phyloP scores from a whole-genome alignment of 2,888 invertebrate species.

The Eupithecia centaureata region DNA sequence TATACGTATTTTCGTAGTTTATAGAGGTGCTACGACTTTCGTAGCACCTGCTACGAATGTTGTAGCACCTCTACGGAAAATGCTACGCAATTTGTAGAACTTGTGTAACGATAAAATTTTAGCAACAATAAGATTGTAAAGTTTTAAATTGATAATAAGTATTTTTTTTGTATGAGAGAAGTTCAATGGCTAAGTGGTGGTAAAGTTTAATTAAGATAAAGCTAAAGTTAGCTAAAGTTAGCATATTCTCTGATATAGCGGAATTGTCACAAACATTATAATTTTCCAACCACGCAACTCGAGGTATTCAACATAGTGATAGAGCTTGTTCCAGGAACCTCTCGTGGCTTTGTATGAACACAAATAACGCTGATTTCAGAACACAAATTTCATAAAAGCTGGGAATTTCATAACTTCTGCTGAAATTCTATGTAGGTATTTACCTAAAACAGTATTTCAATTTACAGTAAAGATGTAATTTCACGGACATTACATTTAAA shows the following conservation, averaged over 20 bases:
- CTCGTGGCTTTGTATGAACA: background rate
- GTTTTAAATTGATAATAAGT: too few relatives aligned
- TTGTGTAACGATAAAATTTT: background rate
- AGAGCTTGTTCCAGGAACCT: background rate
- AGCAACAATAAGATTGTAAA: background rate
- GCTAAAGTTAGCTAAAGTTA: too few relatives aligned
- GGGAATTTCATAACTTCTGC: background rate
- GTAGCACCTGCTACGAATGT: background rate
- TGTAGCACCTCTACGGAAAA: background rate
- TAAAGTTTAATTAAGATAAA: too few relatives aligned
- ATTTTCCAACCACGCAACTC: background rate
- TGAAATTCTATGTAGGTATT: background rate
- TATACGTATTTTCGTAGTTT: background rate
- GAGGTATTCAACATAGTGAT: background rate
- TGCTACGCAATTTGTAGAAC: background rate
- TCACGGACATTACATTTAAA: too few relatives aligned
- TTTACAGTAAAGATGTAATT: background rate
- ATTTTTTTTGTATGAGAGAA: background rate
- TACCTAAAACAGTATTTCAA: background rate
- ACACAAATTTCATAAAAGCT: background rate
- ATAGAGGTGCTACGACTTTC: background rate
- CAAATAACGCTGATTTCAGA: background rate
- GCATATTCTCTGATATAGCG: background rate
- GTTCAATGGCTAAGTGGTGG: background rate
- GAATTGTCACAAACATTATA: background rate